A percentile compares a stretch with the other conserved stretches of the same genome.
Conservation (phyloP, 2,888 invertebrate genomes). For the Halocaridina rubra region DNA sequence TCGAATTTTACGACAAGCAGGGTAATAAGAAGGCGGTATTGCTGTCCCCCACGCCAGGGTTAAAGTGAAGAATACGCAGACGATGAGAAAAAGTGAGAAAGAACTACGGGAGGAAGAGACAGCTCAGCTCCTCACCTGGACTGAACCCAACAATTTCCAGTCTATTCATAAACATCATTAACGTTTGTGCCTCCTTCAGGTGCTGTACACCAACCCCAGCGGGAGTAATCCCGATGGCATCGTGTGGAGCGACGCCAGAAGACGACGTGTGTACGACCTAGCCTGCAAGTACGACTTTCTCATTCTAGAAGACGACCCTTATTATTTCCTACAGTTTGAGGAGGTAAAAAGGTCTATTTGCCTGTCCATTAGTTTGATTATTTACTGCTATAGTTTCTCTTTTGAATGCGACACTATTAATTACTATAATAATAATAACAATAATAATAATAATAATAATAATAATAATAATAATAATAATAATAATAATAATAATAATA, state of each 20-base stretch:
- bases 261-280: constrained; percentile 78
- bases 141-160: too few species aligned
- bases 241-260: constrained; percentile 76
- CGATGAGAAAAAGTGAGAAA: too few species aligned
- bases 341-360: constrained; percentile 73
- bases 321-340: constrained; percentile 78
- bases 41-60: too few species aligned
- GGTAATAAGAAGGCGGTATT: too few species aligned
- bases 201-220: not conserved
- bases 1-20: too few species aligned
- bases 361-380: too few species aligned
- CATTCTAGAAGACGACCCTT: constrained; percentile 86
- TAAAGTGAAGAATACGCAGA: too few species aligned
- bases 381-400: too few species aligned
- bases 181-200: not conserved
- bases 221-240: constrained; percentile 78
- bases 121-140: too few species aligned
- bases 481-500: not conserved
- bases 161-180: too few species aligned
- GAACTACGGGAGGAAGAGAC: too few species aligned
- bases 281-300: constrained; percentile 76
- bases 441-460: not conserved
- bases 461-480: not conserved
- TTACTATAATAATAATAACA: not conserved
- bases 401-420: too few species aligned